Base-by-base conservation (phyloP, 2,113 vertebrate species). In the Nibea coibor region DNA sequence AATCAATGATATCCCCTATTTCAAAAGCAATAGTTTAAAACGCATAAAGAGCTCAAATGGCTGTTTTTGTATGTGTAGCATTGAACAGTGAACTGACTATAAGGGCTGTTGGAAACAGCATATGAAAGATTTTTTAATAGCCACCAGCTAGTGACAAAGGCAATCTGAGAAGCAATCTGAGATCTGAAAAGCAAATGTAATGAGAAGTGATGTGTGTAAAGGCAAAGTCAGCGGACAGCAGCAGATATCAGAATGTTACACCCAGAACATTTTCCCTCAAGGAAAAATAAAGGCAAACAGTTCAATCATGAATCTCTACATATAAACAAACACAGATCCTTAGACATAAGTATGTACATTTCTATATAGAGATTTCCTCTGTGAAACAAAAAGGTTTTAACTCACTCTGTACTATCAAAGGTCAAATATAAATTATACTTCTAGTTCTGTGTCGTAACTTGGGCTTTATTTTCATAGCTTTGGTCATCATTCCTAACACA, bases 141-240 rank as follows among this genome's bases (percentile, higher is more conserved):
- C 77, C 77, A 76, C 31, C 51, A 72, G 59, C 66, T 11, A 8
- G 53, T 67, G 66, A 76, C 58, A 57, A 43, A 72, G 62, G 77
- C n/a, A 35, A 72, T 72, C 56, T 35, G 20, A 75, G 35, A 15
- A 22, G 59, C 42, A 57, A 39, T 61, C 28, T 12, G 61, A 62
- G 75, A 78, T 78, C 57, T 74, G 50, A 74, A 48, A 69, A 43
- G 22, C 14, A 43, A 72, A 72, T 56, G 35, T 57, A 62, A 67
- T 22, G n/a, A 80, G 72, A 76, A 61, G 26, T 67, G 72, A 80
- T 47, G 26, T 22, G 24, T n/a, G 62, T 20, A 56, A 56, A 56
- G 69, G 35, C 39, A 10, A 45, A 61, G 75, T 45, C 56, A 7
- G 35, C 10, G 20, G 19, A n/a, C 16, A 20, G 50, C 62, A 31